Conservation (phyloP, 2,113 vertebrate species). For the Cisticola juncidis region DNA sequence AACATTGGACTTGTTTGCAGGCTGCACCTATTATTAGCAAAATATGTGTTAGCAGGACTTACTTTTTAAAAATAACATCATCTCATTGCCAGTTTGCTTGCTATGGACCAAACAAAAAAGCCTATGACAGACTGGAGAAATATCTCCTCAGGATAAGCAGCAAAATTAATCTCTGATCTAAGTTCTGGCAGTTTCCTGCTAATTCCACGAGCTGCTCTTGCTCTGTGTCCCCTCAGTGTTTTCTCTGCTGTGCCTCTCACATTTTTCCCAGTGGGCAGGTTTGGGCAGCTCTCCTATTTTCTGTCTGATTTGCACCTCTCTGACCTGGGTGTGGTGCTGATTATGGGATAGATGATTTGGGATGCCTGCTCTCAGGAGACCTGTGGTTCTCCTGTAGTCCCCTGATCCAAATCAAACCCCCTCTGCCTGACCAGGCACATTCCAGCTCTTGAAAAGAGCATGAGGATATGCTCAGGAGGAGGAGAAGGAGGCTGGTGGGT, state of each 20-base stretch:
- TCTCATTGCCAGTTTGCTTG: not conserved
- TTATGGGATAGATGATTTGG: not conserved
- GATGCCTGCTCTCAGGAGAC: not conserved
- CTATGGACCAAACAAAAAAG: not conserved
- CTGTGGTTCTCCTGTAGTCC: not conserved
- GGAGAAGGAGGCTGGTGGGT: not conserved
- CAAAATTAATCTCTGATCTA: not conserved
- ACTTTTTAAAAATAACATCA: slow-evolving; percentile 29
- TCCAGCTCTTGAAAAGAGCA: not conserved
- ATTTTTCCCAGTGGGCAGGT: not conserved
- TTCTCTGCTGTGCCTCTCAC: not conserved
- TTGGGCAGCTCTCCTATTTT: not conserved
- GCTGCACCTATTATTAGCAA: slow-evolving; percentile 49
- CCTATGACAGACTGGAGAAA: not conserved
- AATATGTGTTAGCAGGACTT: slow-evolving; percentile 1
- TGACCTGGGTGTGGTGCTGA: not conserved
- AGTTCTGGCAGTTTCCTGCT: not conserved
- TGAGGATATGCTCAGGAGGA: not conserved
- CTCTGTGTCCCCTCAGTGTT: not conserved
- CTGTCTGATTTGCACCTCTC: not conserved
- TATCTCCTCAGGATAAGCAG: not conserved
- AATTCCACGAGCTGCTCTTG: not conserved
- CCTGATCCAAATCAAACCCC: not conserved
- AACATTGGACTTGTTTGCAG: not conserved
- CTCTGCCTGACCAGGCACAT: not conserved